Percentiles rank a stretch among this genome's conserved stretches.
Evolutionary conservation across 2,797 vertebrate genomes (phyloP).

Genomic region (Halcyon badia): DNA sequence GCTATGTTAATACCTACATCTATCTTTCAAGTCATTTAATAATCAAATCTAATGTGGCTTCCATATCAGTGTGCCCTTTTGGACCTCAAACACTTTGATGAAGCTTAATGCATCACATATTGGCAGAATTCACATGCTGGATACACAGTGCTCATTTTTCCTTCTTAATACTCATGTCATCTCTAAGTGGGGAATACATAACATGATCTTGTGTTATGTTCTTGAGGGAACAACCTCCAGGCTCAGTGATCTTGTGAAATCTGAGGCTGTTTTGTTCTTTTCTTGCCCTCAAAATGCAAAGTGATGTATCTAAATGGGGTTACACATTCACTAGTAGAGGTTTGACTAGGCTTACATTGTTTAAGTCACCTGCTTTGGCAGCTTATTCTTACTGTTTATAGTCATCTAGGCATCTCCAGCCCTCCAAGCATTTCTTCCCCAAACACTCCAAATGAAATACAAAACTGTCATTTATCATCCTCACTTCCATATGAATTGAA

Average conservation of each 20-base stretch:
- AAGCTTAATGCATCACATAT: conserved; percentile 34
- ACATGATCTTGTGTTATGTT: background rate
- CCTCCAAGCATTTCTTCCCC: background rate
- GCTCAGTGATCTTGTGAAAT: background rate
- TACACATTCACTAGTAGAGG: background rate
- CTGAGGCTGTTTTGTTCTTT: background rate
- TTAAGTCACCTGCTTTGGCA: background rate
- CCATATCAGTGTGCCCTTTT: conserved; percentile 22
- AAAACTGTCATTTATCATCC: background rate
- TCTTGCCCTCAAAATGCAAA: background rate
- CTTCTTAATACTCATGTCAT: conserved; percentile 7
- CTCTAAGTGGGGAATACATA: background rate
- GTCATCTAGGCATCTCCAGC: background rate
- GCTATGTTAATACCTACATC: conserved; percentile 74
- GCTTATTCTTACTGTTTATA: background rate
- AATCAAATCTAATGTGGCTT: conserved; percentile 65
- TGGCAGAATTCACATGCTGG: conserved; percentile 32
- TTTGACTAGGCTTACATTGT: background rate
- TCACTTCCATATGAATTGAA: fast-evolving
- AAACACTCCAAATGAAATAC: background rate
- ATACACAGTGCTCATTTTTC: conserved; percentile 1
- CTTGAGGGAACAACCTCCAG: background rate
- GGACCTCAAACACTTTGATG: conserved; percentile 55
- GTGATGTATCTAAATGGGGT: background rate
- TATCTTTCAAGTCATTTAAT: conserved; percentile 78